These are phyloP conservation scores for Rhagonycha fulva DNA, from an alignment of 2,888 invertebrate species.

Conservation along the genomic window DNA sequence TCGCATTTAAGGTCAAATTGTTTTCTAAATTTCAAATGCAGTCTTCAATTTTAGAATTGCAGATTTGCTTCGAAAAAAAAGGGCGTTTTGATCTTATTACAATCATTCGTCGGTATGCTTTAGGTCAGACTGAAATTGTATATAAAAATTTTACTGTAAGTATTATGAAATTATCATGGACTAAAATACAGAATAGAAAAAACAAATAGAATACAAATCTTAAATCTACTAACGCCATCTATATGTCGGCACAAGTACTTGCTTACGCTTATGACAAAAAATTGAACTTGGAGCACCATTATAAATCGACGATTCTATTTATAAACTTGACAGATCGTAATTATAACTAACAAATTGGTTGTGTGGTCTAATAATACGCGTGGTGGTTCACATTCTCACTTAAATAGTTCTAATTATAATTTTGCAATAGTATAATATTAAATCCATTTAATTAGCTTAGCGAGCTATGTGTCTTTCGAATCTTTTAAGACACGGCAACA, in stretches of 20 bases:
- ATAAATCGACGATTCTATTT: background rate
- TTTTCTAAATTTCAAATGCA: background rate
- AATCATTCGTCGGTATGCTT: too few species aligned
- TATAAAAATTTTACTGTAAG: too few species aligned
- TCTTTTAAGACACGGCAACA: background rate
- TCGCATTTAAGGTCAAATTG: background rate
- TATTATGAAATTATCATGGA: too few species aligned
- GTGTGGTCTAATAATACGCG: background rate
- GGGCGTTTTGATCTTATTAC: too few species aligned
- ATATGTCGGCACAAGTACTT: background rate
- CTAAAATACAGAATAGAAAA: too few species aligned
- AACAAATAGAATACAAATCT: too few species aligned
- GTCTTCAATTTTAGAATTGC: background rate
- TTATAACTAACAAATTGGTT: background rate
- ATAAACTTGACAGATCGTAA: background rate
- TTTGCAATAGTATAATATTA: background rate
- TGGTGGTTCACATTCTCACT: background rate
- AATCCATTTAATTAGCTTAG: background rate
- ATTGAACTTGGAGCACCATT: background rate
- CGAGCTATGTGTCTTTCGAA: background rate
- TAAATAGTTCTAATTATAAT: background rate
- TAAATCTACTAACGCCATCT: background rate
- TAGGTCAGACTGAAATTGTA: too few species aligned
- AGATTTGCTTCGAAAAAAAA: too few species aligned
- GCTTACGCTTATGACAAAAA: background rate